Percentiles rank a stretch among this genome's conserved stretches.
Conservation (phyloP, 2,797 vertebrate genomes). For the Sebastes trivittatus region DNA sequence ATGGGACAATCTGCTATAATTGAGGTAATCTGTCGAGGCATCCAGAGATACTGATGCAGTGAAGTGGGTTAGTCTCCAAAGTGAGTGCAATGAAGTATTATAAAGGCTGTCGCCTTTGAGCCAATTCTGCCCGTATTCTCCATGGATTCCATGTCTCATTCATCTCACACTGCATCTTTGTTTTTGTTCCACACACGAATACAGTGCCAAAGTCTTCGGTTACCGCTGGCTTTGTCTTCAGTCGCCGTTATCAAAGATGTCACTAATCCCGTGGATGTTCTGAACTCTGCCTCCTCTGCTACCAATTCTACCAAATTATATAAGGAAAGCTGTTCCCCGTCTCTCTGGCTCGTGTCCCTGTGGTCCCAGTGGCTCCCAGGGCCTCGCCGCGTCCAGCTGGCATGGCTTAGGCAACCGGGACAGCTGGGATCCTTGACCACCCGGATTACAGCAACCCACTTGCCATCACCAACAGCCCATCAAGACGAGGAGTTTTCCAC, state of each 20-base stretch:
- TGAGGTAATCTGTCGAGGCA: constrained; percentile 60
- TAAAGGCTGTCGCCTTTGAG: constrained; percentile 29
- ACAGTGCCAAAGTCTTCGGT: constrained; percentile 41
- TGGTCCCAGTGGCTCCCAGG: constrained; percentile 56
- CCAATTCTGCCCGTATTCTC: constrained; percentile 17
- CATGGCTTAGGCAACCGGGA: constrained; percentile 51
- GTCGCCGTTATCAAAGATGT: constrained; percentile 48
- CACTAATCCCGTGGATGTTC: constrained; percentile 60
- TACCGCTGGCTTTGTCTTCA: constrained; percentile 46
- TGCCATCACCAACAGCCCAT: constrained; percentile 63
- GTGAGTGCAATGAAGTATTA: constrained; percentile 28
- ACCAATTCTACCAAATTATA: constrained; percentile 51
- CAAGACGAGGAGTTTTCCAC: constrained; percentile 65
- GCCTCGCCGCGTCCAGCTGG: constrained; percentile 66
- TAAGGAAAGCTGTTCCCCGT: constrained; percentile 29
- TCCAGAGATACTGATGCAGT: constrained; percentile 32
- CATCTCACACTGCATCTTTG: constrained; percentile 38
- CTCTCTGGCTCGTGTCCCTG: constrained; percentile 41
- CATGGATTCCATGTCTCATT: constrained; percentile 23
- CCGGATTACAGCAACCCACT: constrained; percentile 63
- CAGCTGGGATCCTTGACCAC: constrained; percentile 77
- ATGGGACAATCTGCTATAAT: constrained; percentile 60
- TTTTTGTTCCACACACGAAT: constrained; percentile 46
- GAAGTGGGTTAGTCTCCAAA: constrained; percentile 37
- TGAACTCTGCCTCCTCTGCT: constrained; percentile 32